These are phyloP conservation scores for Rosalia funebris DNA, from an alignment of 2,888 invertebrate genomes.

Conservation along the genomic window DNA sequence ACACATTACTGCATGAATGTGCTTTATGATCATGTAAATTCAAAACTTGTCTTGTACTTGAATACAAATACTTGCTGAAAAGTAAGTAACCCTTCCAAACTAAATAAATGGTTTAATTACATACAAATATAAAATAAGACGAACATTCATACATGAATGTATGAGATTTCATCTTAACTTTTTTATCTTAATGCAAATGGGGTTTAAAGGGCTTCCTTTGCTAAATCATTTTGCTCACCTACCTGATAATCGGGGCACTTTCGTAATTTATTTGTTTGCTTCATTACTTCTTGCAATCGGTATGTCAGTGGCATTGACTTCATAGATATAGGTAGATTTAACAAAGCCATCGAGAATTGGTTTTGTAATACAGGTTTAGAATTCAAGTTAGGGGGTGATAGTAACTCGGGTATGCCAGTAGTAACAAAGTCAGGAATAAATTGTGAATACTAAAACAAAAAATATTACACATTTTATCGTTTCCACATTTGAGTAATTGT, in stretches of 20 bases:
- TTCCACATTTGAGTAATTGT: background rate
- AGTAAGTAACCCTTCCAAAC: too few relatives aligned
- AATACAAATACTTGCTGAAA: too few relatives aligned
- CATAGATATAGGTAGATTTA: constrained; percentile 17
- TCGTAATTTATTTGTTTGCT: constrained; percentile 5
- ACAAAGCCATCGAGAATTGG: constrained; percentile 13
- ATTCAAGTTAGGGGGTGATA: constrained; percentile 1
- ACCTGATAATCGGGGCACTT: constrained; percentile 15
- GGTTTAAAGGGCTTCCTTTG: too few relatives aligned
- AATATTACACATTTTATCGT: background rate
- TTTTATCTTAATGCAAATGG: too few relatives aligned
- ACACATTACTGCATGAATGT: too few relatives aligned
- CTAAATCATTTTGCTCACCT: too few relatives aligned
- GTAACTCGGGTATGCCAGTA: background rate
- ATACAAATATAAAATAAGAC: too few relatives aligned
- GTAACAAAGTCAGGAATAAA: constrained; percentile 6
- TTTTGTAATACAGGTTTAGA: constrained; percentile 13
- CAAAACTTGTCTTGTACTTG: too few relatives aligned
- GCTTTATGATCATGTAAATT: too few relatives aligned
- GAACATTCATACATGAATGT: too few relatives aligned
- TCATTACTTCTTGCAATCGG: constrained; percentile 3
- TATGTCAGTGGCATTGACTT: constrained; percentile 1
- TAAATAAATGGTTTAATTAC: too few relatives aligned
- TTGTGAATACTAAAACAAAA: constrained; percentile 10
- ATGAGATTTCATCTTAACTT: too few relatives aligned